Evolutionary conservation across 2,113 vertebrate species (phyloP).

Genomic region (Psittacara wagleri): DNA sequence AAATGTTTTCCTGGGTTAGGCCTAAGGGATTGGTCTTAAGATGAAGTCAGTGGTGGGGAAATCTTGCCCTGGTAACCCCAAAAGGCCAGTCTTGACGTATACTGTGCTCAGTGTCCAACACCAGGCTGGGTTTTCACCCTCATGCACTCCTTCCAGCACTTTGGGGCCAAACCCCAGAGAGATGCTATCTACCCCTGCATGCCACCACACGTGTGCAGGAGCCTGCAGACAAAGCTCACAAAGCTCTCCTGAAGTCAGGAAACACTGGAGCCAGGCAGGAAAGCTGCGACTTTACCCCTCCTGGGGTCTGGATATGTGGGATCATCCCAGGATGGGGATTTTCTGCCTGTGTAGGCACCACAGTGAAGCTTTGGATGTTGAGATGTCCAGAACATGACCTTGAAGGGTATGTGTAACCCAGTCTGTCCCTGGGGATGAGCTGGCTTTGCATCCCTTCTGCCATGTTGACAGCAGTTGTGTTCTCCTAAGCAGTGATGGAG

Average conservation of each 20-base stretch:
- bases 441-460: neutral
- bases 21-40: neutral
- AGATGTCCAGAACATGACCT: neutral
- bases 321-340: neutral
- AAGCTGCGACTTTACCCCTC: rapidly evolving
- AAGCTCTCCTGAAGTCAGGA: neutral
- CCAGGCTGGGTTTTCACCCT: neutral
- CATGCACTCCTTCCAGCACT: neutral
- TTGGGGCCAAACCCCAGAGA: neutral
- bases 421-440: neutral
- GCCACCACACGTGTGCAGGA: neutral
- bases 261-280: neutral
- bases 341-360: neutral
- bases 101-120: neutral
- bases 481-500: neutral
- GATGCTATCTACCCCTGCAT: neutral
- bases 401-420: rapidly evolving
- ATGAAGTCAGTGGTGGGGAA: neutral
- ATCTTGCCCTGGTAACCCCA: neutral
- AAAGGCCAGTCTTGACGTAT: neutral
- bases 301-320: neutral
- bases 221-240: neutral
- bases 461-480: neutral
- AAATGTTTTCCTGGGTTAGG: neutral
- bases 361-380: rapidly evolving